These are phyloP conservation scores for Alfaro cultratus DNA, from an alignment of 2,797 vertebrate genomes.

Conservation along the genomic window DNA sequence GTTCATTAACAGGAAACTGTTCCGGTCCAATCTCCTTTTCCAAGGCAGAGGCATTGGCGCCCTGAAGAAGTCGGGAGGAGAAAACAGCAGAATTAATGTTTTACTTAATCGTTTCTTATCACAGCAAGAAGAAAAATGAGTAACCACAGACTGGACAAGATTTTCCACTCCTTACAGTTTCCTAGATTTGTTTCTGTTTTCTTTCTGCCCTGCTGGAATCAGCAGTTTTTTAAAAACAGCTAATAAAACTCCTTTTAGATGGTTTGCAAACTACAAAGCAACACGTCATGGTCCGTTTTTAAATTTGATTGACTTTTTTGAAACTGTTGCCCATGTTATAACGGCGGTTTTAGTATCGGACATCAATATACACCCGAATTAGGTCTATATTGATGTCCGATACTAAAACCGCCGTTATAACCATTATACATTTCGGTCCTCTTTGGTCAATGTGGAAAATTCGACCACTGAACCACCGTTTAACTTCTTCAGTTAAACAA, in stretches of 20 bases:
- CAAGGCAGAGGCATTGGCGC: conserved; percentile 99
- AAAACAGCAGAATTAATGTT: neutral
- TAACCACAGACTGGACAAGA: neutral
- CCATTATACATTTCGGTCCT: too few species aligned
- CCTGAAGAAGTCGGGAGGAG: conserved; percentile 71
- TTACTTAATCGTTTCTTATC: neutral
- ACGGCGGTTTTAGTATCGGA: too few species aligned
- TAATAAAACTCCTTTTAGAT: neutral
- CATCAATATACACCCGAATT: too few species aligned
- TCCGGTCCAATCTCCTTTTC: conserved; percentile 99
- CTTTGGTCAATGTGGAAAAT: too few species aligned
- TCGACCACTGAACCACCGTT: too few species aligned
- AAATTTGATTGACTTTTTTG: neutral
- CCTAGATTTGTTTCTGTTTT: neutral
- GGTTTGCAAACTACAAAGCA: neutral
- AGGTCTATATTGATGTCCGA: too few species aligned
- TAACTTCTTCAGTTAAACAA: too few species aligned
- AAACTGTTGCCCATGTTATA: too few species aligned
- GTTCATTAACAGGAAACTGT: conserved; percentile 99
- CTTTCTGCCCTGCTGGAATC: neutral
- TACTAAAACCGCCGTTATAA: too few species aligned
- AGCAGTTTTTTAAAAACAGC: neutral
- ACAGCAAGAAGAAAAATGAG: neutral
- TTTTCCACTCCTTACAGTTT: neutral
- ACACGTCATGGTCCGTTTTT: neutral